Evolutionary conservation across 2,797 vertebrate species (phyloP).

Genomic region (Spinus olivaceus): DNA sequence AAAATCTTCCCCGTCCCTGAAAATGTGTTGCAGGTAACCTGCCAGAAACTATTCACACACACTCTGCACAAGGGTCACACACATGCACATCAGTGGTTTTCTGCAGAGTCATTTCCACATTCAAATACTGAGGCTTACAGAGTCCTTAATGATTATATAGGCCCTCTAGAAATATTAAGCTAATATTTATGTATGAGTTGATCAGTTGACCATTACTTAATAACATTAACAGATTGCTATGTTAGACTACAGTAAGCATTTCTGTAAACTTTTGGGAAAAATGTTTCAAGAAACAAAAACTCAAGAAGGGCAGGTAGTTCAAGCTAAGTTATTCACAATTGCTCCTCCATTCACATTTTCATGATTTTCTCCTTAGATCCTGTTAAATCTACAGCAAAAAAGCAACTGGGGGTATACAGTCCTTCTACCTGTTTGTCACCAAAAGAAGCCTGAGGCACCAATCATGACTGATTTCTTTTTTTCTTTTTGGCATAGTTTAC

Average conservation of each 20-base stretch:
- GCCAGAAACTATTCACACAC: neutral
- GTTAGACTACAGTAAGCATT: conserved; percentile 38
- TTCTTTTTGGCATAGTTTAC: conserved; percentile 33
- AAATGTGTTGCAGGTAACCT: neutral
- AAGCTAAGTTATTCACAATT: neutral
- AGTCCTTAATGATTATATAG: conserved; percentile 20
- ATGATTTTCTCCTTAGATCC: neutral
- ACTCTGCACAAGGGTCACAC: neutral
- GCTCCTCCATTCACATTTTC: neutral
- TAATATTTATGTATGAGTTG: conserved; percentile 37
- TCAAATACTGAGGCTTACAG: conserved; percentile 27
- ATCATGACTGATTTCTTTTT: neutral
- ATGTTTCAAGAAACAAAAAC: neutral
- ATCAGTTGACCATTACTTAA: conserved; percentile 11
- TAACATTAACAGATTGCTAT: conserved; percentile 2
- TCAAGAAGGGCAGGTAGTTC: neutral
- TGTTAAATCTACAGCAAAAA: conserved; percentile 18
- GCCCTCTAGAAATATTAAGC: conserved; percentile 23
- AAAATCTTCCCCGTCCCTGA: neutral
- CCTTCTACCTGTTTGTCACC: neutral
- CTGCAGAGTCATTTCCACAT: conserved; percentile 11
- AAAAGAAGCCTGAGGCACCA: neutral
- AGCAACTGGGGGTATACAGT: neutral
- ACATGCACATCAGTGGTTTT: neutral
- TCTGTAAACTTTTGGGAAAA: conserved; percentile 22